Conservation (phyloP, 2,797 vertebrate genomes). For the Mus caroli region DNA sequence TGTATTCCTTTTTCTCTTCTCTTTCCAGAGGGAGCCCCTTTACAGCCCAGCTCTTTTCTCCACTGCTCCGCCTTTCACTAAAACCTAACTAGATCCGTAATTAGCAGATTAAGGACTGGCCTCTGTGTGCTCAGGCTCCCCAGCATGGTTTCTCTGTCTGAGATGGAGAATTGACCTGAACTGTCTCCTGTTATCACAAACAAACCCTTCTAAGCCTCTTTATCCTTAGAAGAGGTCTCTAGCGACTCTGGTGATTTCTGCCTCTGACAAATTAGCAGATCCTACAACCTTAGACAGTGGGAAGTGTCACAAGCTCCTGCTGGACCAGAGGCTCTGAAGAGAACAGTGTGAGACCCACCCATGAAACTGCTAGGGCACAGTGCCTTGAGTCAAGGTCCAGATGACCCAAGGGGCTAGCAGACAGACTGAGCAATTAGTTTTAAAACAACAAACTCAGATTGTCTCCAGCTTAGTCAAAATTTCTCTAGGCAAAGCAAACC, state of each 20-base stretch:
- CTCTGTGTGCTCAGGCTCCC: neutral
- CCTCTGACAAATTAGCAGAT: constrained; percentile 19
- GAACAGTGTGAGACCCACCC: neutral
- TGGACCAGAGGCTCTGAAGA: neutral
- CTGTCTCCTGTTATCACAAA: constrained; percentile 1
- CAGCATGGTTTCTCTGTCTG: neutral
- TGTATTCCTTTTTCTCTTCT: neutral
- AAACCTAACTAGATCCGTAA: constrained; percentile 10
- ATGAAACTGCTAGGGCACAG: neutral
- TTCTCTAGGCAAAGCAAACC: neutral
- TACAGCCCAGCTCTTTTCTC: constrained; percentile 53
- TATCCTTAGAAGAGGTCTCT: neutral
- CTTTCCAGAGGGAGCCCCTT: constrained; percentile 23
- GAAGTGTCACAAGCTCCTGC: neutral
- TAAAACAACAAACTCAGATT: neutral
- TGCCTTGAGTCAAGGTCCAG: neutral
- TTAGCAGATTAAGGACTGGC: constrained; percentile 51
- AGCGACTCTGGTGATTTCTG: neutral
- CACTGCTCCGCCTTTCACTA: constrained; percentile 26
- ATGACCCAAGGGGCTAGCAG: neutral
- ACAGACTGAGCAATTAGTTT: neutral
- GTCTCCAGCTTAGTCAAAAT: constrained; percentile 28
- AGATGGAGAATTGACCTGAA: neutral
- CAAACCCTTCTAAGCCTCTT: neutral
- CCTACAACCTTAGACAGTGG: neutral